phyloP scores from a whole-genome alignment of 53 echinoderm and acorn worm species.

The Echinarachnius parma region DNA sequence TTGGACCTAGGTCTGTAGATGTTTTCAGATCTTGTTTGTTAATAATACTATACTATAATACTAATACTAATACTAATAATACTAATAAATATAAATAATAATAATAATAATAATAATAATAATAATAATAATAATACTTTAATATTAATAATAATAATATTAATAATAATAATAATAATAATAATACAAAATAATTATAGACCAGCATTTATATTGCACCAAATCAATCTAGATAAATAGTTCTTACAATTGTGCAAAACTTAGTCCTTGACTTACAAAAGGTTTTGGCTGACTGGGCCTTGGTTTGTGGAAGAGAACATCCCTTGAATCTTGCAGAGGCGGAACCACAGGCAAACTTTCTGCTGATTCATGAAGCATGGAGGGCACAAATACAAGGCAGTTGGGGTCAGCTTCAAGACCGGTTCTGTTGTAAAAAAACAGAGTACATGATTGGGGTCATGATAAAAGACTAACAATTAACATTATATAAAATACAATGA shows the following conservation, averaged over 20 bases:
- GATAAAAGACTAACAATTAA: too few species aligned
- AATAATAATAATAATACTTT: neutral
- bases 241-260: neutral
- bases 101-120: neutral
- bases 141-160: neutral
- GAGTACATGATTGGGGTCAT: too few species aligned
- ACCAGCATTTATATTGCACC: neutral
- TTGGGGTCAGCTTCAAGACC: constrained; percentile 64
- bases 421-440: constrained; percentile 47
- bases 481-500: too few species aligned
- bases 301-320: constrained; percentile 55
- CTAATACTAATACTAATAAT: too few species aligned
- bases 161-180: neutral
- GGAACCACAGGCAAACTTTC: constrained; percentile 63
- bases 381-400: constrained; percentile 85
- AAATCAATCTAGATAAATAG: neutral
- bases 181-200: too few species aligned
- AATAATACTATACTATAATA: too few species aligned
- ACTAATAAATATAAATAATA: neutral
- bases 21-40: too few species aligned
- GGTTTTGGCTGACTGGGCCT: constrained; percentile 59
- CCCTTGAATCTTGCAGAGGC: constrained; percentile 49
- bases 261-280: constrained; percentile 86
- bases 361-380: constrained; percentile 25
- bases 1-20: too few species aligned